phyloP scores from a whole-genome alignment of 2,888 invertebrate genomes.

The Drosophila incognita region DNA sequence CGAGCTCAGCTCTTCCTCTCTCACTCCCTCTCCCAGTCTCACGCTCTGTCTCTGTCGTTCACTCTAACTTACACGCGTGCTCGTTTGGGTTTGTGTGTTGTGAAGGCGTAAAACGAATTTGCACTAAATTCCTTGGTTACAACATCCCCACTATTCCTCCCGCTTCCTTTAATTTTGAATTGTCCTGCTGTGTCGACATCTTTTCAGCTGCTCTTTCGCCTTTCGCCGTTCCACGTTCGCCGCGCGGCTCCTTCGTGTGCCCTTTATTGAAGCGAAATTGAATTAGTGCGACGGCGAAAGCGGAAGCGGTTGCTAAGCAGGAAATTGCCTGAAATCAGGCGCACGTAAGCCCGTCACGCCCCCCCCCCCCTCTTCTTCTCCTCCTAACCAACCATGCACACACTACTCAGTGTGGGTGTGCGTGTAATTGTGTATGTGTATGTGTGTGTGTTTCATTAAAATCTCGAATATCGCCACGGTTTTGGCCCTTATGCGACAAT shows the following conservation, averaged over 20 bases:
- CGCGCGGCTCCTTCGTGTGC: slow-evolving; percentile 64
- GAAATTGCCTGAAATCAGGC: slow-evolving; percentile 83
- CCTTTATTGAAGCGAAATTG: slow-evolving; percentile 79
- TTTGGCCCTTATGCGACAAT: slow-evolving; percentile 58
- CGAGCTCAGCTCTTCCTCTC: slow-evolving; percentile 20
- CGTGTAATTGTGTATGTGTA: background rate
- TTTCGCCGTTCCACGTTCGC: slow-evolving; percentile 35
- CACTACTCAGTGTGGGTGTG: background rate
- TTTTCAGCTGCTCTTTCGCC: slow-evolving; percentile 53
- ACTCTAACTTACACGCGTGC: slow-evolving; percentile 6
- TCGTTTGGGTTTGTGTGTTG: slow-evolving; percentile 23
- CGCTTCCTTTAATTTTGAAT: background rate
- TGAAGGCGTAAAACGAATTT: slow-evolving; percentile 77
- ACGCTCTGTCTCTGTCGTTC: background rate
- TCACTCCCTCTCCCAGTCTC: background rate
- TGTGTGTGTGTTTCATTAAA: slow-evolving; percentile 59
- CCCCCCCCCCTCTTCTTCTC: background rate
- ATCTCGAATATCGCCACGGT: slow-evolving; percentile 52
- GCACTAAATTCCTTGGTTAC: slow-evolving; percentile 68
- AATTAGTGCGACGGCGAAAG: slow-evolving; percentile 75
- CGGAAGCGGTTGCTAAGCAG: slow-evolving; percentile 83
- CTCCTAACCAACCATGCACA: slow-evolving; percentile 11
- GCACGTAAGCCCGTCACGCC: slow-evolving; percentile 65
- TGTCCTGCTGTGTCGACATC: slow-evolving; percentile 53
- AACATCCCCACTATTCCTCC: background rate